Conservation (phyloP, 2,113 vertebrate genomes). For the Prionailurus bengalensis region DNA sequence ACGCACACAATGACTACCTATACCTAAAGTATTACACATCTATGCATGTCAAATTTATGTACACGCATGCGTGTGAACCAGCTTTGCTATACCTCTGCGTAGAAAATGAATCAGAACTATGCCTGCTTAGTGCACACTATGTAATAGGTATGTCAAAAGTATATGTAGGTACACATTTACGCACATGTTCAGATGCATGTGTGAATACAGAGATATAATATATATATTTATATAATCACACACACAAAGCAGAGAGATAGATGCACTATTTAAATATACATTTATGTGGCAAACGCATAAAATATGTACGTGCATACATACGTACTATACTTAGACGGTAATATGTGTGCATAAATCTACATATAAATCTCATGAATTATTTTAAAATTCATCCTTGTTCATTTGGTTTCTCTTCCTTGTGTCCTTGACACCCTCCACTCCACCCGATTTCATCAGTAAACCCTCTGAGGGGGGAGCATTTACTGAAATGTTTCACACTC, state of each 20-base stretch:
- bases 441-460: neutral
- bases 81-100: neutral
- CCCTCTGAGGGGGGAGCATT: neutral
- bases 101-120: neutral
- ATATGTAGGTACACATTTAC: neutral
- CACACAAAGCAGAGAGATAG: neutral
- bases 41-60: neutral
- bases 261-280: neutral
- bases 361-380: neutral
- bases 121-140: neutral
- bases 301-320: neutral
- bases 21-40: neutral
- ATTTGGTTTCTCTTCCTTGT: neutral
- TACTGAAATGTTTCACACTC: constrained; percentile 33
- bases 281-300: neutral
- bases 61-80: neutral
- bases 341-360: neutral
- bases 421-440: neutral
- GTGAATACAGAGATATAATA: neutral
- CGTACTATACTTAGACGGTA: neutral
- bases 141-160: neutral
- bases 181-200: neutral
- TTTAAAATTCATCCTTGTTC: neutral
- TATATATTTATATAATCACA: too few species aligned
- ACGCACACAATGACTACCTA: neutral